Evolutionary conservation across 1,140 invertebrate species (phyloP).

Genomic region (Pachypeltis micranthus): DNA sequence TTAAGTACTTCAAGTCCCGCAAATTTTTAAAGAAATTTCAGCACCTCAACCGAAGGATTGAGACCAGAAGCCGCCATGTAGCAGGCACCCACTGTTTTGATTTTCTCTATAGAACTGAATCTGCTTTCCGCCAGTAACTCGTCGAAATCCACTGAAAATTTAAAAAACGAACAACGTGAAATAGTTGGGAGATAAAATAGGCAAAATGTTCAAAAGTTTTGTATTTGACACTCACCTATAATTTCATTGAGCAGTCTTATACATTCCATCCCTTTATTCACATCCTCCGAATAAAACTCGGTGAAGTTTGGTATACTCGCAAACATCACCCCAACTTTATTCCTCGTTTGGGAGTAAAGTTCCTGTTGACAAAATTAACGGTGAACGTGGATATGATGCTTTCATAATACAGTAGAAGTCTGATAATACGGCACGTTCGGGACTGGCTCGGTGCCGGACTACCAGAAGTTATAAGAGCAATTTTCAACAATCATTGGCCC

Average conservation of each 20-base stretch:
- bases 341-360: constrained; percentile 84
- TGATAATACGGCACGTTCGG: too few relatives aligned
- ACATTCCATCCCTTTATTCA: constrained; percentile 93
- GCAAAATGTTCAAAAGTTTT: not conserved
- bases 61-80: constrained; percentile 99
- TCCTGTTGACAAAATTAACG: constrained; percentile 47
- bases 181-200: not conserved
- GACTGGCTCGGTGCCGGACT: too few relatives aligned
- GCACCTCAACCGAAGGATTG: constrained; percentile 34
- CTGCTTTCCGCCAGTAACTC: constrained; percentile 77
- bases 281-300: constrained; percentile 95
- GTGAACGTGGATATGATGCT: constrained; percentile 1
- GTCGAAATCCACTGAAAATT: constrained; percentile 71
- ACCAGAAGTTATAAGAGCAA: too few relatives aligned
- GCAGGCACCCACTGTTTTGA: constrained; percentile 91
- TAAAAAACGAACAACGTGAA: constrained; percentile 13
- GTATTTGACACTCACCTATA: constrained; percentile 54
- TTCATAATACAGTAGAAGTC: too few relatives aligned
- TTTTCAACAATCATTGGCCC: too few relatives aligned
- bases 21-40: not conserved
- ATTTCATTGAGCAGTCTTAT: constrained; percentile 96
- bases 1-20: too few relatives aligned
- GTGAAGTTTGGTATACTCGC: constrained; percentile 97
- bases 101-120: constrained; percentile 92
- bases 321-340: constrained; percentile 92